phyloP scores from a whole-genome alignment of 2,113 vertebrate genomes.

The Mugil cephalus region DNA sequence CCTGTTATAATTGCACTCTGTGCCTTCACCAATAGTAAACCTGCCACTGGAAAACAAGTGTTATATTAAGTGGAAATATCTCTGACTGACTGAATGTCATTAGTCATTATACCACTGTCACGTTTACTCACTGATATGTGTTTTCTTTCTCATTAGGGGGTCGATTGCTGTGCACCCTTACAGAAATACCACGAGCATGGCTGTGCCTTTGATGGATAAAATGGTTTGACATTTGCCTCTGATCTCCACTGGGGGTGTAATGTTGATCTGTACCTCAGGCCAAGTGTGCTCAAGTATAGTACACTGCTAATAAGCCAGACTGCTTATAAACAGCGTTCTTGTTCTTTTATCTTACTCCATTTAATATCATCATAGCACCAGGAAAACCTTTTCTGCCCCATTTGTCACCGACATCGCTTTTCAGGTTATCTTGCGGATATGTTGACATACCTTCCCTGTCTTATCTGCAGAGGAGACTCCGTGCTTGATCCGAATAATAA shows the following conservation, averaged over 20 bases:
- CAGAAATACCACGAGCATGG: conserved; percentile 69
- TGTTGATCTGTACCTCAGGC: conserved; percentile 65
- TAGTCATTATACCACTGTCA: conserved; percentile 28
- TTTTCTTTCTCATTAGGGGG: conserved; percentile 27
- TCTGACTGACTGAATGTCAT: conserved; percentile 30
- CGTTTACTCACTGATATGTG: conserved; percentile 47
- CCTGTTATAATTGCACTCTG: conserved; percentile 34
- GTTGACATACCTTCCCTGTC: conserved; percentile 89
- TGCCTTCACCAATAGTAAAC: conserved; percentile 14
- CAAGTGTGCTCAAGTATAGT: conserved; percentile 44
- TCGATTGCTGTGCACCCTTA: conserved; percentile 50
- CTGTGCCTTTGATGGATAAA: conserved; percentile 75
- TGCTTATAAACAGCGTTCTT: conserved; percentile 35
- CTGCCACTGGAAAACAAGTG: conserved; percentile 6
- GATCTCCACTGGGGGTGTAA: conserved; percentile 72
- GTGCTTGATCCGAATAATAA: conserved; percentile 90
- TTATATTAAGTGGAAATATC: conserved; percentile 15
- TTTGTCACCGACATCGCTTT: conserved; percentile 41
- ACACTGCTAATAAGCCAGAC: conserved; percentile 46
- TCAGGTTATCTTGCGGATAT: conserved; percentile 11
- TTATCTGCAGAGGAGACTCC: conserved; percentile 84
- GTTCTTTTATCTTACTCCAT: conserved; percentile 7
- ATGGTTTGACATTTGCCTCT: conserved; percentile 80
- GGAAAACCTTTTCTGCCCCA: conserved; percentile 36
- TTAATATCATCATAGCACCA: conserved; percentile 32